phyloP scores from a whole-genome alignment of 1,140 invertebrate species.

The Onthophagus taurus region DNA sequence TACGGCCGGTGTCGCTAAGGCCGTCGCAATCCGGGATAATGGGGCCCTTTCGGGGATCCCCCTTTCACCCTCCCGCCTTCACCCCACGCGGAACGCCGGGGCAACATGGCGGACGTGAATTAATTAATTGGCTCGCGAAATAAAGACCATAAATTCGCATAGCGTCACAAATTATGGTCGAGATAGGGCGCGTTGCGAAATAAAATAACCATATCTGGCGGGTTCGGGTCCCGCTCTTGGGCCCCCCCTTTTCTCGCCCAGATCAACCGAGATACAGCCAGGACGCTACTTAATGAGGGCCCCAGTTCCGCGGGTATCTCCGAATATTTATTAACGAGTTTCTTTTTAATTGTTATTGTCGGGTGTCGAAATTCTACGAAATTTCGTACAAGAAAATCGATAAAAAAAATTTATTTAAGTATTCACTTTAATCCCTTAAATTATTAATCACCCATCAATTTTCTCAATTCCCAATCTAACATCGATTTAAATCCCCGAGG shows the following conservation, averaged over 20 bases:
- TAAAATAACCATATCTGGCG: constrained; percentile 38
- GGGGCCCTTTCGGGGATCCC: constrained; percentile 23
- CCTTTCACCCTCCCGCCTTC: constrained; percentile 8
- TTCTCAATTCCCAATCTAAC: too few relatives aligned
- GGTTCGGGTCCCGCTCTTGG: not conserved
- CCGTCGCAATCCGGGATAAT: constrained; percentile 37
- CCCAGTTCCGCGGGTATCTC: too few relatives aligned
- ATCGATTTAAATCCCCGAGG: too few relatives aligned
- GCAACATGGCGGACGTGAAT: constrained; percentile 35
- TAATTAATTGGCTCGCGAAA: constrained; percentile 41
- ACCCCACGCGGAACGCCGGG: constrained; percentile 7
- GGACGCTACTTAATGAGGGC: not conserved
- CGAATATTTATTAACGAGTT: too few relatives aligned
- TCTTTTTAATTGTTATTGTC: too few relatives aligned
- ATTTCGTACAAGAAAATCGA: too few relatives aligned
- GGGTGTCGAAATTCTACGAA: too few relatives aligned
- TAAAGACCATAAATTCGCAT: constrained; percentile 39
- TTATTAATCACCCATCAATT: too few relatives aligned
- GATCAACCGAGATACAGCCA: too few relatives aligned
- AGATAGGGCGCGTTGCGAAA: constrained; percentile 38
- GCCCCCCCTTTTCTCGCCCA: not conserved
- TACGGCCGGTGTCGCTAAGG: constrained; percentile 33
- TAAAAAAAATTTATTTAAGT: too few relatives aligned
- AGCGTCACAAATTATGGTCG: constrained; percentile 38
- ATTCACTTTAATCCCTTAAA: too few relatives aligned